Conservation (phyloP, 2,113 vertebrate genomes). For the Ochotona princeps region DNA sequence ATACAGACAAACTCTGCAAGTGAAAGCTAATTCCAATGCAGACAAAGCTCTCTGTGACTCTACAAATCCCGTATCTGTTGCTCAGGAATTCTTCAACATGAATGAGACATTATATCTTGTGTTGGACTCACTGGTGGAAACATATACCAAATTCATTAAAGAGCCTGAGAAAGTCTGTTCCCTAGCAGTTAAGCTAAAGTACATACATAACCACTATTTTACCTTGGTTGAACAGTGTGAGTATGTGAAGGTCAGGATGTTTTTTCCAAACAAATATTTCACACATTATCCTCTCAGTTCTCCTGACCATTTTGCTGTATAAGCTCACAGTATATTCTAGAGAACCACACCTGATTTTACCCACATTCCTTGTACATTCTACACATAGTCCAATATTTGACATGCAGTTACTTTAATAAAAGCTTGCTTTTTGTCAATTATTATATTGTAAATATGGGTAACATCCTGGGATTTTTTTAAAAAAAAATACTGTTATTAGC, state of each 20-base stretch:
- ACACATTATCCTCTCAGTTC: neutral
- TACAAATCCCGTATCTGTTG: neutral
- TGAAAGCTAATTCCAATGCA: neutral
- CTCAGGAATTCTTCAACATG: neutral
- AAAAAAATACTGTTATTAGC: neutral
- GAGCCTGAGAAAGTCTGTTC: neutral
- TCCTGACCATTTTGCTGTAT: neutral
- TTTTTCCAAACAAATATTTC: slow-evolving; percentile 8
- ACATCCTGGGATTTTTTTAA: neutral
- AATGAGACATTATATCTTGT: neutral
- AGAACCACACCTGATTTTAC: neutral
- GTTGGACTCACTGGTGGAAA: neutral
- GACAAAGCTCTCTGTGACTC: neutral
- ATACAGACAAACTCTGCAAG: neutral
- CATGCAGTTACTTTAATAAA: neutral
- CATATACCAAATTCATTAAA: neutral
- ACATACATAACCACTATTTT: neutral
- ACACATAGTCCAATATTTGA: neutral
- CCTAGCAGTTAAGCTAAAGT: neutral
- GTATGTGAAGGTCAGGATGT: neutral
- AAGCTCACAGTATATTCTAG: neutral
- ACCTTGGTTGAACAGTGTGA: neutral
- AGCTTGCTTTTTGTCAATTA: neutral
- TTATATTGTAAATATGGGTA: neutral
- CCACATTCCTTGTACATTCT: neutral